phyloP scores from a whole-genome alignment of 2,888 invertebrate genomes.

The Acleris laterana region DNA sequence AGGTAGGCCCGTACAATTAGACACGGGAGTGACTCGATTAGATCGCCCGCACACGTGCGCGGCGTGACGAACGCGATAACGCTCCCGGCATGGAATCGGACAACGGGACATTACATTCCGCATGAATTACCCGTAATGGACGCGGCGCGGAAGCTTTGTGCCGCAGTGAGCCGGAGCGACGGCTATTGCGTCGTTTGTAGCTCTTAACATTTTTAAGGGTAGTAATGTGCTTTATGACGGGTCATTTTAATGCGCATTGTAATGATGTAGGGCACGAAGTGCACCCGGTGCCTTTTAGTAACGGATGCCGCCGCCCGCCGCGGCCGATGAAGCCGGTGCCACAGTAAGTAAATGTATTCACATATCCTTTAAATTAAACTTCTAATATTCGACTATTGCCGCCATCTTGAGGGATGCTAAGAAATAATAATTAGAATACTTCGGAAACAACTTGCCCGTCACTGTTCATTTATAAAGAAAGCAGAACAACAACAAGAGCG shows the following conservation, averaged over 20 bases:
- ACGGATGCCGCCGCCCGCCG: slow-evolving; percentile 11
- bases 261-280: slow-evolving; percentile 1
- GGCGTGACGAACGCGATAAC: slow-evolving; percentile 82
- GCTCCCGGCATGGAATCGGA: slow-evolving; percentile 65
- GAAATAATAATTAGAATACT: no score
- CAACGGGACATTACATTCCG: slow-evolving; percentile 79
- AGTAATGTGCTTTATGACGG: slow-evolving; percentile 31
- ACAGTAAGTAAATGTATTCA: slow-evolving; percentile 7
- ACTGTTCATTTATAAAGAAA: no score
- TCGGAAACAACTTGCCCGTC: no score
- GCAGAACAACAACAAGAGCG: no score
- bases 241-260: slow-evolving; percentile 17
- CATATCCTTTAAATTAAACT: slow-evolving; percentile 14
- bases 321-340: slow-evolving; percentile 19
- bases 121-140: slow-evolving; percentile 78
- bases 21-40: slow-evolving; percentile 84
- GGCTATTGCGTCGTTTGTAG: slow-evolving; percentile 56
- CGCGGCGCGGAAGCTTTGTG: slow-evolving; percentile 72
- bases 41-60: slow-evolving; percentile 81
- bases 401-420: slow-evolving; percentile 24
- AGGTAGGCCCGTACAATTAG: slow-evolving; percentile 83
- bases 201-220: slow-evolving; percentile 42
- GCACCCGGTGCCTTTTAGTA: slow-evolving; percentile 11
- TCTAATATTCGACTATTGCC: slow-evolving; percentile 24
- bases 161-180: slow-evolving; percentile 64